Evolutionary conservation across 2,797 vertebrate genomes (phyloP), one percentile per base, ranked within the genome.

Genomic region (Benthosema pterotum): DNA sequence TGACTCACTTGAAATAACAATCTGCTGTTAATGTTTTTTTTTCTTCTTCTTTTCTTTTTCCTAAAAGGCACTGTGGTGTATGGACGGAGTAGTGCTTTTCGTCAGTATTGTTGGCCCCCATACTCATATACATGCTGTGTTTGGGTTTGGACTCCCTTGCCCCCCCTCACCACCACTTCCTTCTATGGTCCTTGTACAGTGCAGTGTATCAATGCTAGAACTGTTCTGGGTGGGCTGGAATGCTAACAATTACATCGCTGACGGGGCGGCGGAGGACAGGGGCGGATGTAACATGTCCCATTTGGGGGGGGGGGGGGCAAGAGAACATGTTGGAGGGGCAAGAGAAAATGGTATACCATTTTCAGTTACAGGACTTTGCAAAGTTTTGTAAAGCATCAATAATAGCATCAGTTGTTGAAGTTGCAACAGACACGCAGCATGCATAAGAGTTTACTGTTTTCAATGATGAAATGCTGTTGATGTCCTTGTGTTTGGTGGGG

Each of bases 1-100:
- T 82, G 82, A 79, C 65, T 86, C 73, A 77, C 47, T 60, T 47
- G 52, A 25, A 72, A 69, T 57, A 56, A 69, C 56, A 52, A 64
- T 46, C 45, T 46, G 45, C 12, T 15, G n/a, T 13, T 46, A n/a
- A 46, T 15, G 45, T 46, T 46, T 46, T 46, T 13, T 15, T 46
- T 46, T n/a, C n/a, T n/a, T n/a, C n/a, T n/a, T 43, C 13, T 43
- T 43, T 9, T 12, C 14, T 45, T 13, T 46, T 63, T 25, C 22
- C 56, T 60, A 65, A 73, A n/a, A 63, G 60, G 38, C 53, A 18
- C 16, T 49, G 46, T 22, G 11, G 53, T n/a, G n/a, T 67, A 67
- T 11, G 50, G 43, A 48, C 57, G 2, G 52, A 71, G 60, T 3
- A 3, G 60, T 66, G 55, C 38, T 55, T 61, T 72, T 50, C 62